A percentile compares a stretch with the other conserved stretches of the same genome.
Evolutionary conservation across 2,797 vertebrate species (phyloP).

Genomic region (Columba guinea): DNA sequence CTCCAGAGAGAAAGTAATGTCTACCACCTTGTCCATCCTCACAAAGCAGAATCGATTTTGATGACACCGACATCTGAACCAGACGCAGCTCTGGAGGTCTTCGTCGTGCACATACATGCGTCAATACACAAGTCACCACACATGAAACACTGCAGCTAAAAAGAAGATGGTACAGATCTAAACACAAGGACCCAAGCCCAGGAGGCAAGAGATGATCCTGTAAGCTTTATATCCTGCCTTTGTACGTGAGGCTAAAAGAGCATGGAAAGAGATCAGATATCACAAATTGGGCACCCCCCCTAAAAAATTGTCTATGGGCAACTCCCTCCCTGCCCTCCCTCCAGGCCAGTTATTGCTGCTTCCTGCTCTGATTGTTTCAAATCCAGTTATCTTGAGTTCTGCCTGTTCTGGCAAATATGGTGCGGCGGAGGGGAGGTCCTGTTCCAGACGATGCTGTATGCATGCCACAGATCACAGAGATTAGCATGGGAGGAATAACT

Average conservation of each 20-base stretch:
- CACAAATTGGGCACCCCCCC: not conserved
- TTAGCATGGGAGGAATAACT: slow-evolving; percentile 31
- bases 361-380: slow-evolving; percentile 55
- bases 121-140: rapidly evolving
- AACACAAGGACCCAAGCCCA: not conserved
- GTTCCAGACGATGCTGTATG: not conserved
- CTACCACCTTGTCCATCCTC: not conserved
- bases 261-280: not conserved
- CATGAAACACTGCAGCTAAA: not conserved
- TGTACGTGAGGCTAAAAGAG: not conserved
- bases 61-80: rapidly evolving
- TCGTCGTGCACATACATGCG: rapidly evolving
- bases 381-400: slow-evolving; percentile 31
- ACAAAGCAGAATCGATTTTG: not conserved
- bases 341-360: slow-evolving; percentile 45
- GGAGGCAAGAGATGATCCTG: not conserved
- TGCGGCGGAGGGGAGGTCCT: slow-evolving; percentile 26
- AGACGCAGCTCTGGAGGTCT: not conserved
- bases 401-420: slow-evolving; percentile 50
- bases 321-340: slow-evolving; percentile 48
- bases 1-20: not conserved
- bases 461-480: slow-evolving; percentile 50
- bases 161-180: not conserved
- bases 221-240: not conserved
- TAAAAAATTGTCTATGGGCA: not conserved